These are phyloP conservation scores for Psittacula echo DNA, from an alignment of 2,797 vertebrate genomes.

Conservation along the genomic window DNA sequence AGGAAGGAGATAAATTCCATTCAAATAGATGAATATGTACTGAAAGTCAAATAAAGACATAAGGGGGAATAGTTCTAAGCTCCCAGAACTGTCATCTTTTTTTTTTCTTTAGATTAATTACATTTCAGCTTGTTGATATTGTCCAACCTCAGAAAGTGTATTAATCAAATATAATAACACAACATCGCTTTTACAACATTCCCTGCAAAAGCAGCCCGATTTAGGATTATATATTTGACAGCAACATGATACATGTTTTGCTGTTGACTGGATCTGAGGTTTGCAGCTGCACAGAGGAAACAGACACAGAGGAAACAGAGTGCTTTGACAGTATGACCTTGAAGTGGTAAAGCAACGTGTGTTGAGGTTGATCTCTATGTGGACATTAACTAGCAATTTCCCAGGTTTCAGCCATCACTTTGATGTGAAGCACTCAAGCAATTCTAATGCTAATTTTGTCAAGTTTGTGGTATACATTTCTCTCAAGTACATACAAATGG, in stretches of 20 bases:
- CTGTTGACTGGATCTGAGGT: background rate
- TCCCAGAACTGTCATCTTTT: background rate
- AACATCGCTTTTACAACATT: background rate
- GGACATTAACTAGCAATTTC: slow-evolving; percentile 35
- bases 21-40: background rate
- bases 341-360: slow-evolving; percentile 3
- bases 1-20: background rate
- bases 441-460: slow-evolving; percentile 49
- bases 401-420: slow-evolving; percentile 20
- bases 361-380: background rate
- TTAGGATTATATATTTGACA: background rate
- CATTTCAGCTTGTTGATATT: background rate
- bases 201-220: background rate
- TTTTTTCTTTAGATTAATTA: background rate
- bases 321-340: slow-evolving; percentile 32
- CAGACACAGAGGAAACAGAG: background rate
- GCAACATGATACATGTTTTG: background rate
- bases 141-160: background rate
- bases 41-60: background rate
- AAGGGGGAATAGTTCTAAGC: background rate
- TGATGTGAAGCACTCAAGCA: slow-evolving; percentile 50
- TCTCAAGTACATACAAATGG: slow-evolving; percentile 17
- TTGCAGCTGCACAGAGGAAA: slow-evolving; percentile 6
- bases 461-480: slow-evolving; percentile 26
- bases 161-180: background rate